Evolutionary conservation across 2,888 invertebrate species (phyloP).

Genomic region (Labia minor): DNA sequence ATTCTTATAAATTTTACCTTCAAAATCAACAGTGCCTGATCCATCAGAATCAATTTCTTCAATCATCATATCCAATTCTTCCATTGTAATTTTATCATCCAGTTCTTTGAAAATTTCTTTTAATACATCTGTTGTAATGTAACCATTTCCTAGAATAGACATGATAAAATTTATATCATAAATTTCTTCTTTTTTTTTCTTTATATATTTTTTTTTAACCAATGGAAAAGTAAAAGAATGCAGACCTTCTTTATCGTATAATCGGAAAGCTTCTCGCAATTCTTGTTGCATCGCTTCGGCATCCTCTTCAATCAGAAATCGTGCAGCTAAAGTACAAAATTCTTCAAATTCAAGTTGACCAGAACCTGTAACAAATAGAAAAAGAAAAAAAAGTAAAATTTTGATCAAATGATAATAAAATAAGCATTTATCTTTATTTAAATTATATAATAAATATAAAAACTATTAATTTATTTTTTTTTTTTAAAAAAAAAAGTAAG

Average conservation of each 20-base stretch:
- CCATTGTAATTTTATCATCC: constrained; percentile 78
- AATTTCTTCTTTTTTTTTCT: no score
- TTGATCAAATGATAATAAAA: background rate
- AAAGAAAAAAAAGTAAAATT: no score
- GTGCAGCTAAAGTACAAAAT: constrained; percentile 73
- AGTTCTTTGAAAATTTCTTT: constrained; percentile 84
- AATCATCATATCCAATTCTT: constrained; percentile 88
- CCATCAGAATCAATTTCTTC: constrained; percentile 94
- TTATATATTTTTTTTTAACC: no score
- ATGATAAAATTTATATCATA: no score
- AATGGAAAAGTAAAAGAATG: background rate
- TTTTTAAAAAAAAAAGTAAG: no score
- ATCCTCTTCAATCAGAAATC: constrained; percentile 83
- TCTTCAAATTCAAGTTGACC: constrained; percentile 83
- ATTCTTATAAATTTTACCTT: no score
- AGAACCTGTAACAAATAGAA: constrained; percentile 54
- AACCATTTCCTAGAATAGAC: constrained; percentile 60
- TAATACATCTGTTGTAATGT: constrained; percentile 75
- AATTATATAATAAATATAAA: no score
- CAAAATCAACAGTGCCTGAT: constrained; percentile 94
- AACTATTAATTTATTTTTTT: no score
- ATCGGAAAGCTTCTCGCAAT: constrained; percentile 72
- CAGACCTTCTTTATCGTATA: constrained; percentile 47
- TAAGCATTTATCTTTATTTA: no score
- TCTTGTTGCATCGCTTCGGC: constrained; percentile 83